phyloP scores from a whole-genome alignment of 1,140 invertebrate species.

The Hycleus cichorii region DNA sequence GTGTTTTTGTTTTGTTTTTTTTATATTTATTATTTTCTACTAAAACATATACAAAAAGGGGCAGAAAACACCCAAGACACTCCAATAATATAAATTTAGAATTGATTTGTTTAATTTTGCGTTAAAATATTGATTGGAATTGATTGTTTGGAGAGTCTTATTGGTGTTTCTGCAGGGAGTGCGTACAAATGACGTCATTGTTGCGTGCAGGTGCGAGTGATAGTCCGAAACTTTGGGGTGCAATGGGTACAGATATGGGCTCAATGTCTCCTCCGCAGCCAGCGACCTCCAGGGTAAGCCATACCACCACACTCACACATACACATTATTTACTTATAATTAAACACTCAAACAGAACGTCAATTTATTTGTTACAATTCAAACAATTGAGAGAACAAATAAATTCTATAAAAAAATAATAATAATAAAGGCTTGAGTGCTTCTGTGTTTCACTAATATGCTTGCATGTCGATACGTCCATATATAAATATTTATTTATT shows the following conservation, averaged over 20 bases:
- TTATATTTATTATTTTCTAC: conserved; percentile 10
- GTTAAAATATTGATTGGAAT: not conserved
- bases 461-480: conserved; percentile 18
- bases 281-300: conserved; percentile 55
- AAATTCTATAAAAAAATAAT: not conserved
- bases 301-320: conserved; percentile 39
- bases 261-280: conserved; percentile 43
- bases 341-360: too few relatives aligned
- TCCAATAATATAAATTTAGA: not conserved
- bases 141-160: conserved; percentile 14
- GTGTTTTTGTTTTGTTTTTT: conserved; percentile 10
- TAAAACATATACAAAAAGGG: conserved; percentile 21
- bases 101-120: not conserved
- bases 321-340: not conserved
- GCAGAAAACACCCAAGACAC: conserved; percentile 14
- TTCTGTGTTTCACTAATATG: conserved; percentile 27
- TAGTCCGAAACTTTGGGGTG: conserved; percentile 46
- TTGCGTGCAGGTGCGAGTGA: conserved; percentile 44
- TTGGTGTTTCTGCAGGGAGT: conserved; percentile 35
- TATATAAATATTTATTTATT: not conserved
- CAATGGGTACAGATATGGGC: conserved; percentile 43
- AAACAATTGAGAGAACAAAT: too few relatives aligned
- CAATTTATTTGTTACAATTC: conserved; percentile 2
- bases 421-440: conserved; percentile 18
- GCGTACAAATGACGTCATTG: conserved; percentile 41